Evolutionary conservation across 2,113 vertebrate species (phyloP).

Genomic region (human (Homo sapiens)): GRCh38 chr5:163435501-163436000

Average conservation of each 20-base stretch:
- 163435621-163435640: background rate
- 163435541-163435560: background rate
- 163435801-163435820: background rate
- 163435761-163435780: background rate
- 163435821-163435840: background rate
- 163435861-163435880: no score
- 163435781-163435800: background rate
- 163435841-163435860: no score
- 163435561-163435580: background rate
- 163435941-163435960: no score
- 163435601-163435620: conserved; percentile 28
- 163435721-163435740: background rate
- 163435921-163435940: no score
- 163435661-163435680: background rate
- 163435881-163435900: no score
- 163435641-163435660: background rate
- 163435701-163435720: background rate
- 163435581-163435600: conserved; percentile 19
- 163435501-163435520: background rate
- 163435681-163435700: conserved; percentile 17
- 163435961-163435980: no score
- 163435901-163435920: no score
- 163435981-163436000: no score
- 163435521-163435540: background rate
- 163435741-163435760: background rate